Conservation (phyloP, 2,888 invertebrate genomes). For the Campoplex capitator region DNA sequence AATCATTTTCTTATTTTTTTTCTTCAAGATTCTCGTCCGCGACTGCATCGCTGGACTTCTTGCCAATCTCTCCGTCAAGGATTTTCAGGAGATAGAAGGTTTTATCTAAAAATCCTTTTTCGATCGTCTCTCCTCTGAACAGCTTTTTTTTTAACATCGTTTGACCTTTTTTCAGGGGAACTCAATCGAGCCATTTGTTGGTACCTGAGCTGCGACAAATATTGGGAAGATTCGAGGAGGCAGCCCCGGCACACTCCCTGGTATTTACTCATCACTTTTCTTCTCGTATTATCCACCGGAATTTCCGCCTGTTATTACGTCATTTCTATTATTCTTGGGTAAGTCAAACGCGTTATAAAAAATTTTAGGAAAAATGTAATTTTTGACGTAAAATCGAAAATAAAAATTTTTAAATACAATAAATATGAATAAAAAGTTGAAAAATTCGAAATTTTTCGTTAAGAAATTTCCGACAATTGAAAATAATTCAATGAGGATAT, state of each 20-base stretch:
- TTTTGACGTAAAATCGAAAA: no score
- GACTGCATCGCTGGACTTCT: constrained; percentile 93
- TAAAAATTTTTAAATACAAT: no score
- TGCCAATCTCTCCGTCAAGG: constrained; percentile 92
- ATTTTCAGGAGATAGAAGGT: constrained; percentile 96
- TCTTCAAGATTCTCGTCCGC: constrained; percentile 88
- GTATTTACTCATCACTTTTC: constrained; percentile 91
- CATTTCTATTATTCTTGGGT: constrained; percentile 97
- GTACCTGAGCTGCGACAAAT: constrained; percentile 96
- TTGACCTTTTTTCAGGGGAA: constrained; percentile 87
- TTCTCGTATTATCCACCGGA: constrained; percentile 92
- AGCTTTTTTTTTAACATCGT: not conserved
- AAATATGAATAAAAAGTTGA: no score
- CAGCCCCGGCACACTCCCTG: constrained; percentile 92
- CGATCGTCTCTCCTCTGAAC: not conserved
- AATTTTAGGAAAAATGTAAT: no score
- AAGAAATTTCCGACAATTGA: not conserved
- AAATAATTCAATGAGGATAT: not conserved
- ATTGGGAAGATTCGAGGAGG: constrained; percentile 94
- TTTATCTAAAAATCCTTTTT: constrained; percentile 48
- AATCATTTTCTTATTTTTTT: constrained; percentile 70
- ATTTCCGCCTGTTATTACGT: constrained; percentile 96
- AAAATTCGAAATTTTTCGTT: no score
- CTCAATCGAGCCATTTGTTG: constrained; percentile 95
- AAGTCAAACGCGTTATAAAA: constrained; percentile 46